Conservation (phyloP, 1,140 invertebrate genomes). For the Vanessa tameamea region DNA sequence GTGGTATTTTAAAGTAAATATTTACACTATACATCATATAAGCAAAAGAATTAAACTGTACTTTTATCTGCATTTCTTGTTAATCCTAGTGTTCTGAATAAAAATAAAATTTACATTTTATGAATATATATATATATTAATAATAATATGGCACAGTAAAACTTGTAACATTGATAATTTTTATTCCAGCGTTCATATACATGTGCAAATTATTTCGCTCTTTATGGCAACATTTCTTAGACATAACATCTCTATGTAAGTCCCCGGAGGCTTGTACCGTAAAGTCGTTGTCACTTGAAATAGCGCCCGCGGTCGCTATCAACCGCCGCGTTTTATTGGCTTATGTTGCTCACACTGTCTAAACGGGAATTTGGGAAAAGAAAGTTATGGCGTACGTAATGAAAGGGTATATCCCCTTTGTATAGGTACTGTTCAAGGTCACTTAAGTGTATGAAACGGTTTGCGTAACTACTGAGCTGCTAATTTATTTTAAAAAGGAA, state of each 20-base stretch:
- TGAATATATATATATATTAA: too few species aligned
- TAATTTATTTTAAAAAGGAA: too few species aligned
- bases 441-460: background rate
- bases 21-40: too few species aligned
- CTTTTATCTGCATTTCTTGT: too few species aligned
- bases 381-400: slow-evolving; percentile 5
- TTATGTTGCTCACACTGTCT: slow-evolving; percentile 22
- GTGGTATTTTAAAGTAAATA: too few species aligned
- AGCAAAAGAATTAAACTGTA: too few species aligned
- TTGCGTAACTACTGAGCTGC: too few species aligned
- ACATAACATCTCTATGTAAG: slow-evolving; percentile 14
- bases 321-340: slow-evolving; percentile 23
- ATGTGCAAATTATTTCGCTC: background rate
- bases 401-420: background rate
- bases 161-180: too few species aligned
- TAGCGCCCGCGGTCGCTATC: slow-evolving; percentile 22
- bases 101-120: too few species aligned
- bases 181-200: too few species aligned
- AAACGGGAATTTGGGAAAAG: background rate
- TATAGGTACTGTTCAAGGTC: background rate
- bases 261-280: slow-evolving; percentile 10
- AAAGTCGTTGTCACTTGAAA: slow-evolving; percentile 30
- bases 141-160: too few species aligned
- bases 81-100: too few species aligned
- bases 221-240: background rate